Percentiles rank a stretch among this genome's conserved stretches.
These are phyloP conservation scores for Neoaliturus tenellus DNA, from an alignment of 2,888 invertebrate genomes.

Conservation along the genomic window DNA sequence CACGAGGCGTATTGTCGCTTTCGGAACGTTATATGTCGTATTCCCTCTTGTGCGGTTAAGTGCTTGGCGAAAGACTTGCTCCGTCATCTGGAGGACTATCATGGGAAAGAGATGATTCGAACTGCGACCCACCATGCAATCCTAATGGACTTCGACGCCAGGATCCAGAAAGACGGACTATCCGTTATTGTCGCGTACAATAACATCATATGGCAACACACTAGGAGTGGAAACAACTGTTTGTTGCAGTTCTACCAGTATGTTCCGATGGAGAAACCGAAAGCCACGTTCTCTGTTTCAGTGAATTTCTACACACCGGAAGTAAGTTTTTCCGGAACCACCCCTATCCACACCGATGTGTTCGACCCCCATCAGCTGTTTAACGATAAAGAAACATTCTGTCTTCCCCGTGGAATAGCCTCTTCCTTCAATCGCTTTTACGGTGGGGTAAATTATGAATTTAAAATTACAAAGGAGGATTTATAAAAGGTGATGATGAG, in stretches of 20 bases:
- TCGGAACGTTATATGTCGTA: background rate
- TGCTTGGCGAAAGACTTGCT: background rate
- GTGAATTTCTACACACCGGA: conserved; percentile 25
- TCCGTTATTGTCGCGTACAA: conserved; percentile 14
- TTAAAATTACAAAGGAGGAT: conserved; percentile 1
- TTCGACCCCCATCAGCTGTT: background rate
- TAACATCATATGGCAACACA: conserved; percentile 38
- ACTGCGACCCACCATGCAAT: background rate
- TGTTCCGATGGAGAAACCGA: conserved; percentile 21
- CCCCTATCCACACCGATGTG: background rate
- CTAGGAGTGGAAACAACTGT: background rate
- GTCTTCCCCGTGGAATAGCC: background rate
- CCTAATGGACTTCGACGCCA: background rate
- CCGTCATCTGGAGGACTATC: background rate
- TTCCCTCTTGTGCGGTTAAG: background rate
- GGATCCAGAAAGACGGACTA: background rate
- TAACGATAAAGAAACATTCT: conserved; percentile 37
- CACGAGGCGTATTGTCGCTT: conserved; percentile 32
- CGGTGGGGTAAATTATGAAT: conserved; percentile 1
- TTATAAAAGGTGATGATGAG: no score
- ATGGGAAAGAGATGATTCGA: background rate
- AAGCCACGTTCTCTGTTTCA: background rate
- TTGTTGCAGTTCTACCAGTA: conserved; percentile 34
- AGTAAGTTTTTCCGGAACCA: background rate
- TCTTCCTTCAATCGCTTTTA: background rate